Conservation (phyloP, 2,888 invertebrate species). For the Plemyria rubiginata region DNA sequence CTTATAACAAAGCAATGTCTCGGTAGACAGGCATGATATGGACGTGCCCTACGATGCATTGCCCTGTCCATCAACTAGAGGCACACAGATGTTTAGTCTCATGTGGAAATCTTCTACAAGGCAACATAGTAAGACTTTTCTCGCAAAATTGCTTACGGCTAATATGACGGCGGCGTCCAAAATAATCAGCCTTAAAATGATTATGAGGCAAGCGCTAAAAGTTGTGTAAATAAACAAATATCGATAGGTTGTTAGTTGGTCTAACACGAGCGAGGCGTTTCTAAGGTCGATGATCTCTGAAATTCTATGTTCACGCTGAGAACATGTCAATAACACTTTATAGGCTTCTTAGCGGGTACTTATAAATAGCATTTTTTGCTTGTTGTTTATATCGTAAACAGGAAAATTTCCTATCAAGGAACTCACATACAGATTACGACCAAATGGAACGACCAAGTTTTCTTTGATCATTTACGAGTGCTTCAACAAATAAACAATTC, state of each 20-base stretch:
- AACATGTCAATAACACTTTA: conserved; percentile 35
- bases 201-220: conserved; percentile 29
- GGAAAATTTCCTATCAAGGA: background rate
- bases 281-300: conserved; percentile 41
- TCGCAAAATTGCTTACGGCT: background rate
- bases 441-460: conserved; percentile 4
- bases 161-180: background rate
- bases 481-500: conserved; percentile 21
- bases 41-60: too few species aligned
- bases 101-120: too few species aligned
- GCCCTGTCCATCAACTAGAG: too few species aligned
- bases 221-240: conserved; percentile 41
- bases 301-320: conserved; percentile 31
- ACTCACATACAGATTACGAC: background rate
- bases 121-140: background rate
- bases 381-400: background rate
- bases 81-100: too few species aligned
- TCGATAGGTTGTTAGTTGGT: conserved; percentile 42
- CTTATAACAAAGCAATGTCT: too few species aligned
- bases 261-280: conserved; percentile 37
- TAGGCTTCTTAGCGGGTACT: conserved; percentile 9
- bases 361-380: background rate
- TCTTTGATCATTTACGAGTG: conserved; percentile 13
- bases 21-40: too few species aligned
- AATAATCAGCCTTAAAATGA: background rate